These are phyloP conservation scores for Napeogenes sylphis DNA, from an alignment of 2,888 invertebrate species.

Conservation along the genomic window DNA sequence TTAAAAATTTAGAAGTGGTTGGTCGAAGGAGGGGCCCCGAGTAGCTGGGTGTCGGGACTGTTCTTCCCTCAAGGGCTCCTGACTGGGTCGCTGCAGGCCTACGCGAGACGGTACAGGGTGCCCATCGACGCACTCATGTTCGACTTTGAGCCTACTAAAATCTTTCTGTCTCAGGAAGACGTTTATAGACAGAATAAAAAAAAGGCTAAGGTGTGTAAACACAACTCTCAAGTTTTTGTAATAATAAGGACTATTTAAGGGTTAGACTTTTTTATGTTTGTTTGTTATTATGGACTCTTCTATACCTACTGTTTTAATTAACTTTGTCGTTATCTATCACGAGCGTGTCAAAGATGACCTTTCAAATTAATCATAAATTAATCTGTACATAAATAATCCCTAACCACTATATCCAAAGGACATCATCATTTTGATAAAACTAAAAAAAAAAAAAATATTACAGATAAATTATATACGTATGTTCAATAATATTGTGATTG, in stretches of 20 bases:
- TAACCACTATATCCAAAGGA: no score
- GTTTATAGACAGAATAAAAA: slow-evolving; percentile 69
- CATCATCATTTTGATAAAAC: no score
- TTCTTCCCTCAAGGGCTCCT: slow-evolving; percentile 96
- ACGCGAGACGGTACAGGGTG: slow-evolving; percentile 88
- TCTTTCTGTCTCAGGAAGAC: slow-evolving; percentile 81
- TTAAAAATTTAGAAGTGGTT: slow-evolving; percentile 80
- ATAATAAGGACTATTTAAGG: no score
- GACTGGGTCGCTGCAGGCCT: slow-evolving; percentile 93
- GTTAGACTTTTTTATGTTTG: background rate
- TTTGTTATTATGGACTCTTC: no score
- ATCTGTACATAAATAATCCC: no score
- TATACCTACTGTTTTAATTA: no score
- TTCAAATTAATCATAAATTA: no score
- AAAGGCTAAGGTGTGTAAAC: slow-evolving; percentile 45
- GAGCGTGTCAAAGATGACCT: no score
- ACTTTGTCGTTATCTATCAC: no score
- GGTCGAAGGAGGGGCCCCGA: slow-evolving; percentile 82
- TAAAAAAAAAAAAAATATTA: no score
- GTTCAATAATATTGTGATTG: no score
- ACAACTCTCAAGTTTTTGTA: background rate
- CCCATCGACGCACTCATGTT: slow-evolving; percentile 92
- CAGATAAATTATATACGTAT: no score
- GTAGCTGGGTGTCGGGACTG: slow-evolving; percentile 95
- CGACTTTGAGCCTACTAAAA: slow-evolving; percentile 83